These are phyloP conservation scores for Parnassius smintheus DNA, from an alignment of 2,888 invertebrate genomes.

Conservation along the genomic window DNA sequence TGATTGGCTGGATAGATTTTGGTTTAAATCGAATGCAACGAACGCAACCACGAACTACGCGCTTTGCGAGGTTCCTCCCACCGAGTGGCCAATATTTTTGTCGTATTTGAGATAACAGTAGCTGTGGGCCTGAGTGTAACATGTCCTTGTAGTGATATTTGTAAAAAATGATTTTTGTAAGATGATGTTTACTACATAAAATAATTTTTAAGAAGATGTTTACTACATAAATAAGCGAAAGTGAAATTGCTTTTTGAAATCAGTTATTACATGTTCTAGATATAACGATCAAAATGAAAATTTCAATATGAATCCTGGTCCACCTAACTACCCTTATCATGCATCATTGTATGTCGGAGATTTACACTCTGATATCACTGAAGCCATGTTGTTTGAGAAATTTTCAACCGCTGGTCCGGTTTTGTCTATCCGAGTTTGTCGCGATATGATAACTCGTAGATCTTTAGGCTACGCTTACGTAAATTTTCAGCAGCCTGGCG, in stretches of 20 bases:
- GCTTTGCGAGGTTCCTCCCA: too few relatives aligned
- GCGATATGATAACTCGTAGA: slow-evolving; percentile 98
- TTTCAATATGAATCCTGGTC: slow-evolving; percentile 89
- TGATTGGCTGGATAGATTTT: too few relatives aligned
- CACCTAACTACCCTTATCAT: slow-evolving; percentile 94
- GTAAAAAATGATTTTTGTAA: too few relatives aligned
- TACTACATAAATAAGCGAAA: too few relatives aligned
- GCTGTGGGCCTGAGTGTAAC: too few relatives aligned
- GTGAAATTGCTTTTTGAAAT: slow-evolving; percentile 69
- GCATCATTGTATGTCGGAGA: slow-evolving; percentile 99
- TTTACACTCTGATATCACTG: slow-evolving; percentile 98
- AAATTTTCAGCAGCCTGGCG: slow-evolving; percentile 99
- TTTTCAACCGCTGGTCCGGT: slow-evolving; percentile 99
- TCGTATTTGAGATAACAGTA: too few relatives aligned
- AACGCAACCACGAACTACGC: too few relatives aligned
- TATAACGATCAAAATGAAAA: slow-evolving; percentile 56
- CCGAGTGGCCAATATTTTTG: too few relatives aligned
- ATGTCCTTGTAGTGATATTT: too few relatives aligned
- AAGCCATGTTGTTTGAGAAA: slow-evolving; percentile 99
- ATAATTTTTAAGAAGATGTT: too few relatives aligned
- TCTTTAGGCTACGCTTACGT: slow-evolving; percentile 99
- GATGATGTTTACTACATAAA: too few relatives aligned
- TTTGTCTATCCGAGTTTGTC: slow-evolving; percentile 98
- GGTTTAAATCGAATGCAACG: too few relatives aligned
- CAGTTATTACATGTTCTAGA: slow-evolving; percentile 61